Percentiles rank a stretch among this genome's conserved stretches.
These are phyloP conservation scores for Podiceps cristatus DNA, from an alignment of 2,113 vertebrate genomes.

Conservation along the genomic window DNA sequence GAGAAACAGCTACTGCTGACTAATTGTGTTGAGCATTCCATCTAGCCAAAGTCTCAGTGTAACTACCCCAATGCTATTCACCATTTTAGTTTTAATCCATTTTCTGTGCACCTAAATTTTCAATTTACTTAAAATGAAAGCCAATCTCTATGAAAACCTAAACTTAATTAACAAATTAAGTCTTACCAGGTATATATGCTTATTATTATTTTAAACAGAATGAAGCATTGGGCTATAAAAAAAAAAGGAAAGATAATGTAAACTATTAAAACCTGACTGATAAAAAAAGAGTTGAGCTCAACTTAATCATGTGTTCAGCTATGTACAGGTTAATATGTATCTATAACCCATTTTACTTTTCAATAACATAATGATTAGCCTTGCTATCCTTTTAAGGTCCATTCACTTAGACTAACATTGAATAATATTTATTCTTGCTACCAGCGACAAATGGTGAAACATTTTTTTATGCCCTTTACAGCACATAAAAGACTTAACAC, in stretches of 20 bases:
- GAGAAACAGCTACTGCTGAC: background rate
- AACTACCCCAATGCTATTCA: background rate
- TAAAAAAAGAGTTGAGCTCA: background rate
- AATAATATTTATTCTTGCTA: background rate
- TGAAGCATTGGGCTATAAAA: background rate
- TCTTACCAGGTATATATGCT: fast-evolving
- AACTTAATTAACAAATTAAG: background rate
- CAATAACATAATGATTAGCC: background rate
- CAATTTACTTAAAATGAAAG: background rate
- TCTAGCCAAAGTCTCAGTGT: background rate
- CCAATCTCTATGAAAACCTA: background rate
- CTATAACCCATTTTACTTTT: background rate
- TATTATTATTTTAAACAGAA: background rate
- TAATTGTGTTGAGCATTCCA: background rate
- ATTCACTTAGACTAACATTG: background rate
- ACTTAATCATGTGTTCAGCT: background rate
- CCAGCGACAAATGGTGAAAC: background rate
- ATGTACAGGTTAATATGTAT: background rate
- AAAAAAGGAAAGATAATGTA: background rate
- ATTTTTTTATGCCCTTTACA: background rate
- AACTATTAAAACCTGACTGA: background rate
- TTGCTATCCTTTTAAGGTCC: background rate
- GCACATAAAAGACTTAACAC: background rate
- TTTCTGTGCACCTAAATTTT: background rate
- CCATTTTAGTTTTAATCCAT: background rate